Evolutionary conservation across 2,888 invertebrate genomes (phyloP), one percentile per base, ranked within the genome.

Genomic region (Phyllotreta cruciferae): DNA sequence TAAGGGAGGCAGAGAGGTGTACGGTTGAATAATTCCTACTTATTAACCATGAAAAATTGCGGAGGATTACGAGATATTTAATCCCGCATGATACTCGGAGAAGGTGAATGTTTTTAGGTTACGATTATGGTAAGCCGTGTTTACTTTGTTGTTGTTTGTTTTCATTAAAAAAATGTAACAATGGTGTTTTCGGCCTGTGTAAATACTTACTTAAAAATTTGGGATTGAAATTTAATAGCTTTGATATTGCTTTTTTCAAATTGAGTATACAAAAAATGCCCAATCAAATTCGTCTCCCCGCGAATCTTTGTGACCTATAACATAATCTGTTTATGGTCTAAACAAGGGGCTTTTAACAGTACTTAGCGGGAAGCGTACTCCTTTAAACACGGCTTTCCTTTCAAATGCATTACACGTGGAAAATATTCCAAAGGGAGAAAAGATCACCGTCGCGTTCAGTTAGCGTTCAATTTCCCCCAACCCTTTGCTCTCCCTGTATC

Each of bases 301-400:
- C 24, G 24, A 24, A 24, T 24, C 24, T 24, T 47, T 47, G 47
- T 58, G 50, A 53, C 60, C 44, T 60, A 58, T 52, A 13, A 60
- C 10, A 60, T 60, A 60, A 60, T 60, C 60, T 60, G 60, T 60
- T 60, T 60, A 60, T 60, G 52, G 60, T 77, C 73, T 73, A 73
- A 56, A 75, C 74, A 71, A 71, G 71, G 68, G 78, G 79, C 79
- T 79, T 79, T 79, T 79, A 79, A 78, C 76, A 75, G 76, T 77
- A 75, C 78, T 79, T 79, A 78, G 77, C 74, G 73, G 77, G 75
- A 76, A 76, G 75, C 79, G 78, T 79, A 79, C 79, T 78, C 75
- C 77, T 74, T 71, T 72, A 78, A 78, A 80, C 80, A 80, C 78
- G 78, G 79, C 79, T 79, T 79, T 75, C 79, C 77, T 79, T 77